A percentile compares a stretch with the other conserved stretches of the same genome.
These are phyloP conservation scores for Cyrtonyx montezumae DNA, from an alignment of 2,113 vertebrate genomes.

Conservation along the genomic window DNA sequence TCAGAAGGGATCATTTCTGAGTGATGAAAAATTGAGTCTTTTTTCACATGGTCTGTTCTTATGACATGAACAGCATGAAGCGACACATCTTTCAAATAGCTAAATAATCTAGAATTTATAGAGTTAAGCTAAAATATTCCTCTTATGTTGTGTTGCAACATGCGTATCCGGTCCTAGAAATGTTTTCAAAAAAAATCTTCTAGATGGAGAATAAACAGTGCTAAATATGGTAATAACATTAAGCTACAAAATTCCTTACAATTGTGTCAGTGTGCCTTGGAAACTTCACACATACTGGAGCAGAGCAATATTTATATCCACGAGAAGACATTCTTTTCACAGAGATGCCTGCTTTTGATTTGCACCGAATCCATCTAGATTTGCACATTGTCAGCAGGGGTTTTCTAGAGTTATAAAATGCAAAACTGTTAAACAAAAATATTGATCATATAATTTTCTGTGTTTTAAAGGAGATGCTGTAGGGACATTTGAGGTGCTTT, in stretches of 20 bases:
- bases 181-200: slow-evolving; percentile 34
- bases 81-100: background rate
- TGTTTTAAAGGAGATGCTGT: background rate
- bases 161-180: slow-evolving; percentile 54
- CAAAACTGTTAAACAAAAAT: background rate
- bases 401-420: slow-evolving; percentile 38
- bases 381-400: background rate
- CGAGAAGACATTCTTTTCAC: slow-evolving; percentile 20
- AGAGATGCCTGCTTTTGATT: slow-evolving; percentile 59
- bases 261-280: slow-evolving; percentile 68
- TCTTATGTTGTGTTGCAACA: slow-evolving; percentile 66
- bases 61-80: background rate
- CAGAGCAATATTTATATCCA: slow-evolving; percentile 52
- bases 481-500: background rate
- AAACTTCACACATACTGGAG: slow-evolving; percentile 56
- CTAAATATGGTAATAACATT: slow-evolving; percentile 77
- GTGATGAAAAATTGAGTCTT: background rate
- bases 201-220: slow-evolving; percentile 73
- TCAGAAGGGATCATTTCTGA: background rate
- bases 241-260: slow-evolving; percentile 69
- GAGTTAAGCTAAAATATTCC: slow-evolving; percentile 71
- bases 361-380: slow-evolving; percentile 6
- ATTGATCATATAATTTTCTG: background rate
- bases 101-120: slow-evolving; percentile 39
- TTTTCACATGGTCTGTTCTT: background rate